Evolutionary conservation across 2,797 vertebrate genomes (phyloP).

Genomic region (Dromococcyx pavoninus): DNA sequence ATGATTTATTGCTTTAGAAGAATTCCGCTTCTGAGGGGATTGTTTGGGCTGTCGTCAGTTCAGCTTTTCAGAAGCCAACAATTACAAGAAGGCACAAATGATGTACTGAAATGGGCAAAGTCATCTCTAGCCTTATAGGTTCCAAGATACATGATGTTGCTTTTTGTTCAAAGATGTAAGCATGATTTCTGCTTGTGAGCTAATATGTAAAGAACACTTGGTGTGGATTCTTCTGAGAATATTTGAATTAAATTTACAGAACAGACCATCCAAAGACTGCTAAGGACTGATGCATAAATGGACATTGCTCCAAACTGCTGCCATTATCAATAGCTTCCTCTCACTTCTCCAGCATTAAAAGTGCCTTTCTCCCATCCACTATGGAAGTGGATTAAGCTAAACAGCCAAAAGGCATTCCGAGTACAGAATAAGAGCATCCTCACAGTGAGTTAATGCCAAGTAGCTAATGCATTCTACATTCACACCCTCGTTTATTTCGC

Average conservation of each 20-base stretch:
- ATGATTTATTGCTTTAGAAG: background rate
- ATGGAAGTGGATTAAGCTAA: slow-evolving; percentile 26
- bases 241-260: background rate
- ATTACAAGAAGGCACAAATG: background rate
- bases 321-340: background rate
- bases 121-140: background rate
- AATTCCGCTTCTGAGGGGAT: background rate
- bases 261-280: background rate
- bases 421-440: slow-evolving; percentile 15
- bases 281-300: background rate
- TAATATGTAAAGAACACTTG: background rate
- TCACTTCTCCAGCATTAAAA: background rate
- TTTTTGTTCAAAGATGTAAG: background rate
- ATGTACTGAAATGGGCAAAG: background rate
- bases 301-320: background rate
- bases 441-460: slow-evolving; percentile 16
- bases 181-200: background rate
- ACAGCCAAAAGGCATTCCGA: slow-evolving; percentile 39
- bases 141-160: background rate
- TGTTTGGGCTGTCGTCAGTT: background rate
- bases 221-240: background rate
- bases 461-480: slow-evolving; percentile 44
- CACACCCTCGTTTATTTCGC: slow-evolving; percentile 63
- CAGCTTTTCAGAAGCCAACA: background rate
- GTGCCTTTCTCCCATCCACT: background rate